Percentiles rank a stretch among this genome's conserved stretches.
Evolutionary conservation across 2,888 invertebrate genomes (phyloP).

Genomic region (Agrochola lychnidis): DNA sequence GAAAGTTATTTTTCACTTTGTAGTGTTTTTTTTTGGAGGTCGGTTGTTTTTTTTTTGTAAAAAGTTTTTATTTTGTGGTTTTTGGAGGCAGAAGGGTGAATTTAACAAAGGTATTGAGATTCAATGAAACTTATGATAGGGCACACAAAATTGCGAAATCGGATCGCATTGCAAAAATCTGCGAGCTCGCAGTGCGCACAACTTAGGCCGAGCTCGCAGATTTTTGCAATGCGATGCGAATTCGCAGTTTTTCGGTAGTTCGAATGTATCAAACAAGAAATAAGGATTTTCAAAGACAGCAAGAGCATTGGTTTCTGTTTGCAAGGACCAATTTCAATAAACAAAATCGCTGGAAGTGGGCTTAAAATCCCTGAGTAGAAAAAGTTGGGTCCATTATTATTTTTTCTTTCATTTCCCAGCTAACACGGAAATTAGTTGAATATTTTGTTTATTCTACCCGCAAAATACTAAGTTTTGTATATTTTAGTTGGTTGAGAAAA

Average conservation of each 20-base stretch:
- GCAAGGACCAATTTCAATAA: neutral
- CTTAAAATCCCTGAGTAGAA: neutral
- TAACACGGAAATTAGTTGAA: slow-evolving; percentile 24
- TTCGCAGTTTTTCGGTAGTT: too few relatives aligned
- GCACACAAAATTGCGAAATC: too few relatives aligned
- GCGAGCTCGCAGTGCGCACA: too few relatives aligned
- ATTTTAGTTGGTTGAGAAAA: slow-evolving; percentile 69
- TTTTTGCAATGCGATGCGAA: too few relatives aligned
- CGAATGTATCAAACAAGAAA: neutral
- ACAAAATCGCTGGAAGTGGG: neutral
- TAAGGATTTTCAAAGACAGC: neutral
- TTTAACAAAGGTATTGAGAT: neutral
- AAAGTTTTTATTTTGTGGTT: slow-evolving; percentile 4
- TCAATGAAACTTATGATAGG: neutral
- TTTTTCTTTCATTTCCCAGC: slow-evolving; percentile 25
- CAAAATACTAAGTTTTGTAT: slow-evolving; percentile 68
- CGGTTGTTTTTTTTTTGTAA: too few relatives aligned
- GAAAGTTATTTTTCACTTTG: too few relatives aligned
- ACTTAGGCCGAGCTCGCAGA: too few relatives aligned
- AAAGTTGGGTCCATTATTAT: neutral
- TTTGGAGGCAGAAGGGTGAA: neutral
- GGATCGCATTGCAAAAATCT: too few relatives aligned
- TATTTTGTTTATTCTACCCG: slow-evolving; percentile 52
- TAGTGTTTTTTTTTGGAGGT: too few relatives aligned
- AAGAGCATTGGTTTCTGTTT: neutral